Conservation (phyloP, 2,797 vertebrate species). For the Esox masquinongy region DNA sequence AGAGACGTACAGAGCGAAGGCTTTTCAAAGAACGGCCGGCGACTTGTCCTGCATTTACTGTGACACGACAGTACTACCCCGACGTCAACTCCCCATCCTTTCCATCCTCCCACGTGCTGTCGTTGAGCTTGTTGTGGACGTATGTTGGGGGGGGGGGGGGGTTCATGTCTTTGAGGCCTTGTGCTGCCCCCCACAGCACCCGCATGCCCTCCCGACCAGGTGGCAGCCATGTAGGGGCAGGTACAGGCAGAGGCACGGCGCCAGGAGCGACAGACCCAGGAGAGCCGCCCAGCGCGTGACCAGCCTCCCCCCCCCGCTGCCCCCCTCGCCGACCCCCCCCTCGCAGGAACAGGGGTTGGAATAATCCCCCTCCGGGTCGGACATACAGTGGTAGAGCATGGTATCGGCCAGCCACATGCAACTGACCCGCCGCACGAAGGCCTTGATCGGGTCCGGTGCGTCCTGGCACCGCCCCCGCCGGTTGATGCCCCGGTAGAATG, state of each 20-base stretch:
- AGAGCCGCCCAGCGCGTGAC: slow-evolving; percentile 97
- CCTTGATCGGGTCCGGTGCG: slow-evolving; percentile 88
- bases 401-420: slow-evolving; percentile 99
- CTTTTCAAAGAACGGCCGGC: too few relatives aligned
- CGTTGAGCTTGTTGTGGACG: slow-evolving; percentile 47
- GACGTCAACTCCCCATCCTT: slow-evolving; percentile 44
- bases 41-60: too few relatives aligned
- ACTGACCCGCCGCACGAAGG: slow-evolving; percentile 89
- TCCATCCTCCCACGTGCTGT: slow-evolving; percentile 46
- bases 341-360: slow-evolving; percentile 97
- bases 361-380: slow-evolving; percentile 97
- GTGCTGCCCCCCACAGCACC: slow-evolving; percentile 95
- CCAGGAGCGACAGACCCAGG: slow-evolving; percentile 91
- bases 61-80: too few relatives aligned
- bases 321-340: slow-evolving; percentile 78
- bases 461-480: slow-evolving; percentile 91
- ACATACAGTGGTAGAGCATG: slow-evolving; percentile 99
- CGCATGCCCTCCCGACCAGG: slow-evolving; percentile 87
- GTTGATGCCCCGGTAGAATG: slow-evolving; percentile 89
- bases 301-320: slow-evolving; percentile 79
- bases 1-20: too few relatives aligned
- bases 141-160: slow-evolving; percentile 24
- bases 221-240: slow-evolving; percentile 93
- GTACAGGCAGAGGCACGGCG: slow-evolving; percentile 98
- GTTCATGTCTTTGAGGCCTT: slow-evolving; percentile 86